Conservation (phyloP, 2,113 vertebrate genomes). For the Rutilus rutilus region DNA sequence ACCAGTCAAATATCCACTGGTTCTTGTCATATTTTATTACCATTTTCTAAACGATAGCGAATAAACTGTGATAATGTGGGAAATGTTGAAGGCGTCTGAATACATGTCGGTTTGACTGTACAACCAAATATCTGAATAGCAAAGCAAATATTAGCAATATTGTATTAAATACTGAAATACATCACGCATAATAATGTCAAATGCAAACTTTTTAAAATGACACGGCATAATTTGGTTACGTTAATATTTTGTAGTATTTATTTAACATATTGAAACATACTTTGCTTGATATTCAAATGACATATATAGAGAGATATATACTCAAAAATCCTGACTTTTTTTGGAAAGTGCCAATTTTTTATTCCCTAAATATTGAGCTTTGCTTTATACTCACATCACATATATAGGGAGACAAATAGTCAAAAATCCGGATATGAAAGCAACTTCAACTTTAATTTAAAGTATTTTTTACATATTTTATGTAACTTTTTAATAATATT, state of each 20-base stretch:
- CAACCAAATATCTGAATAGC: conserved; percentile 4
- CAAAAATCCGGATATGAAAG: neutral
- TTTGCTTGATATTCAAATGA: neutral
- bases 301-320: neutral
- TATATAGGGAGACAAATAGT: neutral
- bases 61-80: too few relatives aligned
- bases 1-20: too few relatives aligned
- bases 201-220: neutral
- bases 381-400: neutral
- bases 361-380: too few relatives aligned
- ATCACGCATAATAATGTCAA: neutral
- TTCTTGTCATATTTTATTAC: too few relatives aligned
- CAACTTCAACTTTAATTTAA: neutral
- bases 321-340: neutral
- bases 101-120: too few relatives aligned
- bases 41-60: too few relatives aligned
- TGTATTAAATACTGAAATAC: neutral
- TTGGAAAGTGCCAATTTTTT: neutral
- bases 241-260: neutral
- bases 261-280: neutral
- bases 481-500: neutral
- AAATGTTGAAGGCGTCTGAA: too few relatives aligned
- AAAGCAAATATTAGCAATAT: neutral
- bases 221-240: neutral
- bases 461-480: neutral